Evolutionary conservation across 2,113 vertebrate species (phyloP), one percentile per base, ranked within the genome.

Genomic region (Progne subis): DNA sequence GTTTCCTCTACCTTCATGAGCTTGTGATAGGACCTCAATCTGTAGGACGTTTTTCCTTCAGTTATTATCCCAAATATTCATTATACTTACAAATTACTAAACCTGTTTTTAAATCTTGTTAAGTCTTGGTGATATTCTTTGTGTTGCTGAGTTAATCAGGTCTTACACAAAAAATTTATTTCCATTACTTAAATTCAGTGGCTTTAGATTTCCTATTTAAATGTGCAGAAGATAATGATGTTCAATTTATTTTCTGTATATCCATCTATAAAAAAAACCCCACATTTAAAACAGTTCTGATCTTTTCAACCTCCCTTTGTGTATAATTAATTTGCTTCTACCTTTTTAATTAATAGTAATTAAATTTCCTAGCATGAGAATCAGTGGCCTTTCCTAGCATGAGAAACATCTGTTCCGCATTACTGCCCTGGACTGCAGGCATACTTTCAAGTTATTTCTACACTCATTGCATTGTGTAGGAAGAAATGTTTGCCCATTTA

Each of bases 1-100:
- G 39, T 77, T 90, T 96, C 64, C 68, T 88, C 82, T 95, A 93
- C 69, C 74, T 95, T 94, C 57, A 26, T 89, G 76, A 85, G 32
- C 31, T 71, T 83, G 59, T 81, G 29, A 26, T 86, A 61, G 41
- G 46, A 83, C 88, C 52, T 90, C 76, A 59, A 5, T 86, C 47
- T 71, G 44, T 94, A 90, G 77, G 76, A 88, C 2, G 0, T 64
- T 94, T 90, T 93, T 71, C 57, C 69, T 86, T 90, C 60, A 68
- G 39, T 84, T 94, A 65, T 88, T 72, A 56, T 47, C 67, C 55
- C 41, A 90, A 82, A 84, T 80, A 91, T 49, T 92, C 69, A 49
- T 90, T 91, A 74, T 65, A 53, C 21, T 87, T 91, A 63, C 32
- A 90, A 76, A 87, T 72, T 69, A 14, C 25, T 85, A 90, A 87